Evolutionary conservation across 2,888 invertebrate species (phyloP).

Genomic region (Mystacides longicornis): DNA sequence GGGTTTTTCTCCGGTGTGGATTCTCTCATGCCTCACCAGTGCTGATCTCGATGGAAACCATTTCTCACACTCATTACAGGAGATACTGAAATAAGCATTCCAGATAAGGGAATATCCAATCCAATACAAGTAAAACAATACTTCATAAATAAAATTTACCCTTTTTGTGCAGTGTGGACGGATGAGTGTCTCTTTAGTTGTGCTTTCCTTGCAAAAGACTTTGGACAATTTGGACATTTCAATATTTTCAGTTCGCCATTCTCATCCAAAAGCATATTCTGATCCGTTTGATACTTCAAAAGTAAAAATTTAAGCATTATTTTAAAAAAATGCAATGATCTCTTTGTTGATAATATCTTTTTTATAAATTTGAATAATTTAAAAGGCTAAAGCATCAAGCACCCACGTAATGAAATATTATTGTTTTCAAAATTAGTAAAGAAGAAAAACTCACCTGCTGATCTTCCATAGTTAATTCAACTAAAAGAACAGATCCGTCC

Average conservation of each 20-base stretch:
- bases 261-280: conserved; percentile 7
- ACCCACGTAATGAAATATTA: too few relatives aligned
- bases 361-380: too few relatives aligned
- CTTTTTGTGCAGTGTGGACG: conserved; percentile 52
- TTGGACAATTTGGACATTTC: conserved; percentile 55
- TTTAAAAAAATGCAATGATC: too few relatives aligned
- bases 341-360: too few relatives aligned
- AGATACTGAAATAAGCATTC: conserved; percentile 23
- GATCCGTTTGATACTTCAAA: too few relatives aligned
- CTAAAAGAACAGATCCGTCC: conserved; percentile 42
- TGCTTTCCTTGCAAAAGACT: conserved; percentile 53
- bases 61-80: conserved; percentile 54
- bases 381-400: too few relatives aligned
- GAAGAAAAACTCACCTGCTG: conserved; percentile 25
- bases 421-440: too few relatives aligned
- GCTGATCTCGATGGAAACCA: conserved; percentile 61
- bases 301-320: too few relatives aligned
- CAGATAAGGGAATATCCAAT: neutral
- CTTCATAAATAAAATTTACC: conserved; percentile 30
- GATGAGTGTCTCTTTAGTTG: conserved; percentile 55
- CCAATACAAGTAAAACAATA: neutral
- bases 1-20: conserved; percentile 56
- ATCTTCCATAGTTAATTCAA: conserved; percentile 39
- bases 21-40: conserved; percentile 60
- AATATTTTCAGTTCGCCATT: conserved; percentile 46